Evolutionary conservation across 2,113 vertebrate species (phyloP).

Genomic region (Perognathus longimembris): DNA sequence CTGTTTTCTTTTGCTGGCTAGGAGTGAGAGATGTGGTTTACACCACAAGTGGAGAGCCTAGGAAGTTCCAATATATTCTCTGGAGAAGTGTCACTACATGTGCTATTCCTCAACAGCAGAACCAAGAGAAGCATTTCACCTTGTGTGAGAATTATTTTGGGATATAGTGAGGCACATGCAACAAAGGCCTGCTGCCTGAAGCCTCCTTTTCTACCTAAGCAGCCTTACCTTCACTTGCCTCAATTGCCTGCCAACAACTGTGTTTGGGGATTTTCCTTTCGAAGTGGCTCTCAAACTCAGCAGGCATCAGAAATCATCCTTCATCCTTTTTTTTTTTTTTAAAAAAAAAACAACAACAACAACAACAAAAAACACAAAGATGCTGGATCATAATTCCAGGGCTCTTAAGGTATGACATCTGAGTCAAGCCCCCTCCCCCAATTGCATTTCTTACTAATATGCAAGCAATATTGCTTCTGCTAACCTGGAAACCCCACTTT

Average conservation of each 20-base stretch:
- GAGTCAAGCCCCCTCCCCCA: neutral
- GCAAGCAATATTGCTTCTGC: neutral
- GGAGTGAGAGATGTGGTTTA: neutral
- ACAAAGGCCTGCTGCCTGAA: neutral
- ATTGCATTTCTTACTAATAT: neutral
- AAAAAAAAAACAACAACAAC: too few relatives aligned
- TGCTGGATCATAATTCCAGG: neutral
- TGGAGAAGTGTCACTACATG: neutral
- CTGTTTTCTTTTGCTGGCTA: neutral
- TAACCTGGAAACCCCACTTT: neutral
- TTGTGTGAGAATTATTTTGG: neutral
- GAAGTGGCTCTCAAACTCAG: neutral
- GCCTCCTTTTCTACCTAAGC: neutral
- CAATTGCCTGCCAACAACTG: neutral
- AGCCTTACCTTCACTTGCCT: neutral
- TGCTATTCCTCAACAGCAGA: slow-evolving; percentile 56
- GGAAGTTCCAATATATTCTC: neutral
- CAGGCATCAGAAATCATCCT: neutral
- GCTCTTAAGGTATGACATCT: neutral
- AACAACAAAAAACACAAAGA: too few relatives aligned
- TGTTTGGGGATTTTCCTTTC: neutral
- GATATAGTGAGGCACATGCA: neutral
- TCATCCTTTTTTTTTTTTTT: too few relatives aligned
- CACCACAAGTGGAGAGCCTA: neutral
- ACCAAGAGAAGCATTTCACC: neutral